Conservation (phyloP, 1,140 invertebrate genomes). For the Microplitis demolitor region DNA sequence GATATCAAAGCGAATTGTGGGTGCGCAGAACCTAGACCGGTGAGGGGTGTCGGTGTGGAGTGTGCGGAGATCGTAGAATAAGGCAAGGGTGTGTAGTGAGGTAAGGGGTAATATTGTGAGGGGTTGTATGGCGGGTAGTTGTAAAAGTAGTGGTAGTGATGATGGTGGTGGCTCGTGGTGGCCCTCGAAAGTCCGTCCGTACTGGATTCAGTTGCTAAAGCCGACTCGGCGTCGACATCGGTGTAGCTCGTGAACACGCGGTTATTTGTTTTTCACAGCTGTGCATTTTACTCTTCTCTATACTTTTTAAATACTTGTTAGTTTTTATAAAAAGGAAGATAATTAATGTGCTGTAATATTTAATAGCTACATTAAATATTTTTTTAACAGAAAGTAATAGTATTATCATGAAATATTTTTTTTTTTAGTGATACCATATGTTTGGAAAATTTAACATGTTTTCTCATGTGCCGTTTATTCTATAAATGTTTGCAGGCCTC, state of each 20-base stretch:
- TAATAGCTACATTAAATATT: too few species aligned
- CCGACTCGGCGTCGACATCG: conserved; percentile 21
- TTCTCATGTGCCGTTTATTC: too few species aligned
- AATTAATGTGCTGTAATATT: neutral
- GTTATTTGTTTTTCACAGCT: neutral
- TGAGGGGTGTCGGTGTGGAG: neutral
- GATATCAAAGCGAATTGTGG: conserved; percentile 8
- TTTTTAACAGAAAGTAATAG: too few species aligned
- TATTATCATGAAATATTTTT: too few species aligned
- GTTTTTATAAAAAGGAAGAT: neutral
- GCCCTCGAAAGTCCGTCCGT: conserved; percentile 9
- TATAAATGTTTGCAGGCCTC: too few species aligned
- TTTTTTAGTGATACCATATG: too few species aligned
- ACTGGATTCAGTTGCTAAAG: conserved; percentile 22
- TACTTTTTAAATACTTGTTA: neutral
- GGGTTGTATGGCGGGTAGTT: neutral
- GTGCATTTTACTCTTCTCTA: neutral
- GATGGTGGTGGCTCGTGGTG: conserved; percentile 18
- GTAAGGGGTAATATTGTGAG: neutral
- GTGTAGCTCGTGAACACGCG: neutral
- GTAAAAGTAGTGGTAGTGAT: conserved; percentile 21
- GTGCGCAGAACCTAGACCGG: neutral
- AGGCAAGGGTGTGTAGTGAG: neutral
- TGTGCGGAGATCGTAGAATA: neutral
- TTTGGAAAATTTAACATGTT: too few species aligned